Conservation (phyloP, 2,113 vertebrate genomes). For the Anarrhichthys ocellatus region DNA sequence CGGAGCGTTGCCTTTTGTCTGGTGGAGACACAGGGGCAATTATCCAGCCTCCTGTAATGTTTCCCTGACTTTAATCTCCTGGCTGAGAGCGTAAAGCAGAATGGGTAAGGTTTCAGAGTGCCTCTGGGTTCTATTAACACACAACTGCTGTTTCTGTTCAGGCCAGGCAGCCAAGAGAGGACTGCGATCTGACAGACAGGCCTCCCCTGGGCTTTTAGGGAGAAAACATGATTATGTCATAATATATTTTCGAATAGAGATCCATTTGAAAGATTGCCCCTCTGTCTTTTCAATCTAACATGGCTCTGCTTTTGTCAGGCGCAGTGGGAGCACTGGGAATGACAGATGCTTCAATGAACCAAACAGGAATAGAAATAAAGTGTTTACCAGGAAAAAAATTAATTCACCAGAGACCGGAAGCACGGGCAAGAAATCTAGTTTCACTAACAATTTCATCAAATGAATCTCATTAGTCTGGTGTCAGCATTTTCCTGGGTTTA, state of each 20-base stretch:
- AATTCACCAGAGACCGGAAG: constrained; percentile 46
- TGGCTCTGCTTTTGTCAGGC: constrained; percentile 77
- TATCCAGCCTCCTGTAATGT: constrained; percentile 86
- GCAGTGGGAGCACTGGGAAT: constrained; percentile 71
- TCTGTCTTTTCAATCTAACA: constrained; percentile 79
- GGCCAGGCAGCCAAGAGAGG: constrained; percentile 72
- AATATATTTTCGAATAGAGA: constrained; percentile 85
- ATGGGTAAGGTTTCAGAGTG: constrained; percentile 84
- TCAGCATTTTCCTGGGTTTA: constrained; percentile 11
- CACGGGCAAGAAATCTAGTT: constrained; percentile 43
- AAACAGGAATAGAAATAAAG: constrained; percentile 74
- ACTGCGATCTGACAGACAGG: constrained; percentile 81
- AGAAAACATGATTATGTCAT: constrained; percentile 87
- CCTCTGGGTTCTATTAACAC: constrained; percentile 87
- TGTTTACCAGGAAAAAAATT: constrained; percentile 53
- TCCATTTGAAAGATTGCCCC: constrained; percentile 83
- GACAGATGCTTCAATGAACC: constrained; percentile 76
- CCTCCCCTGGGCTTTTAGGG: constrained; percentile 79
- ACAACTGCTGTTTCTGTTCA: constrained; percentile 82
- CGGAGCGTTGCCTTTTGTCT: constrained; percentile 85
- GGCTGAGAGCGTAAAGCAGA: constrained; percentile 83
- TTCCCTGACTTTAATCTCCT: constrained; percentile 86
- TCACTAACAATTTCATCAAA: constrained; percentile 46
- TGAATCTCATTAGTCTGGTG: constrained; percentile 21
- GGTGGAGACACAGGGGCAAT: constrained; percentile 81